These are phyloP conservation scores for Crambe crambe DNA, from an alignment of 37 sponge, comb jelly and placozoan genomes.

Conservation along the genomic window DNA sequence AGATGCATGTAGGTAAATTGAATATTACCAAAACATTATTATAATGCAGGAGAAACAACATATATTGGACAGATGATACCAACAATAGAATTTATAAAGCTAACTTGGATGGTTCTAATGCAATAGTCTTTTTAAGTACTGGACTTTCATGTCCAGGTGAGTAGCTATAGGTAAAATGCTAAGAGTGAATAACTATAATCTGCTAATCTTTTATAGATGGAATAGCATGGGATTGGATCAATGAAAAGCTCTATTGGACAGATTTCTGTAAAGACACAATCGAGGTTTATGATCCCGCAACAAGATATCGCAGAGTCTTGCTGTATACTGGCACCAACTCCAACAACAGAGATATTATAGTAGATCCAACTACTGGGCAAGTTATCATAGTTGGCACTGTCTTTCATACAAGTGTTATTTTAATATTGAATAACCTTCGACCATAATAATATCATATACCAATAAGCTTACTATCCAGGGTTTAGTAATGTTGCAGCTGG, in stretches of 20 bases:
- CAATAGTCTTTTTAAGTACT: not conserved
- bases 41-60: constrained; percentile 1
- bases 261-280: constrained; percentile 28
- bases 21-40: too few species aligned
- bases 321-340: constrained; percentile 1
- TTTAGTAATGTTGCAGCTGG: too few species aligned
- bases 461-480: too few species aligned
- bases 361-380: constrained; percentile 23
- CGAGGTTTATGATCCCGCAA: constrained; percentile 18
- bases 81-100: constrained; percentile 12
- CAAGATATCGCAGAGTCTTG: constrained; percentile 4
- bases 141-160: constrained; percentile 9
- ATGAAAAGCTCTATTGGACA: constrained; percentile 70
- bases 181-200: not conserved
- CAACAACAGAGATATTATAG: constrained; percentile 22
- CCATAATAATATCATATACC: too few species aligned
- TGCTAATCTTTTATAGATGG: constrained; percentile 27
- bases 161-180: not conserved
- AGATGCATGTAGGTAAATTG: not conserved
- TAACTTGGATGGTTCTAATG: not conserved
- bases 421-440: too few species aligned
- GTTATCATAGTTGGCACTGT: not conserved
- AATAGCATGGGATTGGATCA: constrained; percentile 74
- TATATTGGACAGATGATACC: constrained; percentile 27
- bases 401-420: not conserved